A percentile compares a stretch with the other conserved stretches of the same genome.
Conservation (phyloP, 2,888 invertebrate genomes). For the Augiades crinisus region DNA sequence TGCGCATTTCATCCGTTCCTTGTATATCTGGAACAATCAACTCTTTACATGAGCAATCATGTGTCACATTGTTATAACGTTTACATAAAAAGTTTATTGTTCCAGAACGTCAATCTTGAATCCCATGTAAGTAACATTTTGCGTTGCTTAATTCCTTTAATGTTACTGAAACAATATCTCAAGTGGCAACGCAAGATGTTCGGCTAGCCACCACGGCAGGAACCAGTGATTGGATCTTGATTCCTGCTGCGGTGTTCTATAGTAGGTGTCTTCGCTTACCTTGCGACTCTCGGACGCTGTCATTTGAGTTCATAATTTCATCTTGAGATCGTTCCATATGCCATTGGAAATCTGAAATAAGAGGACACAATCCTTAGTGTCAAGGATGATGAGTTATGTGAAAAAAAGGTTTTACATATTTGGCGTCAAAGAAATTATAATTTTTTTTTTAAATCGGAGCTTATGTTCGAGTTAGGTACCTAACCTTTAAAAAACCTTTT, state of each 20-base stretch:
- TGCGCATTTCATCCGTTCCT: slow-evolving; percentile 82
- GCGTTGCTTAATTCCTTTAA: slow-evolving; percentile 43
- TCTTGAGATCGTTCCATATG: slow-evolving; percentile 93
- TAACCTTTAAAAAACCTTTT: too few relatives aligned
- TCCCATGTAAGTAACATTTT: slow-evolving; percentile 64
- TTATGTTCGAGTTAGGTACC: too few relatives aligned
- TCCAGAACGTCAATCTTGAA: slow-evolving; percentile 61
- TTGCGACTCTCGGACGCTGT: slow-evolving; percentile 94
- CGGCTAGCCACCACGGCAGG: slow-evolving; percentile 34
- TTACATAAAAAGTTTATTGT: slow-evolving; percentile 52
- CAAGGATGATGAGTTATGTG: too few relatives aligned
- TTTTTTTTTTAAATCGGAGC: too few relatives aligned
- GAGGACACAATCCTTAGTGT: slow-evolving; percentile 24
- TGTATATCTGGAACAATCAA: slow-evolving; percentile 68
- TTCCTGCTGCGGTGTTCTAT: slow-evolving; percentile 36
- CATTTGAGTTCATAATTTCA: slow-evolving; percentile 92
- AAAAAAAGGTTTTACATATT: too few relatives aligned
- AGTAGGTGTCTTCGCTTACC: slow-evolving; percentile 83
- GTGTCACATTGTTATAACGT: neutral
- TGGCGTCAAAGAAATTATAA: too few relatives aligned
- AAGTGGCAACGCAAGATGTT: slow-evolving; percentile 60
- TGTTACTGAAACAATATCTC: too few relatives aligned
- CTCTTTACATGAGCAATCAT: slow-evolving; percentile 39
- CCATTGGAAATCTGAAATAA: slow-evolving; percentile 90
- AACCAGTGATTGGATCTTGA: neutral